Base-by-base conservation (phyloP, 1,140 invertebrate genomes). In the Drosophila trapezifrons region DNA sequence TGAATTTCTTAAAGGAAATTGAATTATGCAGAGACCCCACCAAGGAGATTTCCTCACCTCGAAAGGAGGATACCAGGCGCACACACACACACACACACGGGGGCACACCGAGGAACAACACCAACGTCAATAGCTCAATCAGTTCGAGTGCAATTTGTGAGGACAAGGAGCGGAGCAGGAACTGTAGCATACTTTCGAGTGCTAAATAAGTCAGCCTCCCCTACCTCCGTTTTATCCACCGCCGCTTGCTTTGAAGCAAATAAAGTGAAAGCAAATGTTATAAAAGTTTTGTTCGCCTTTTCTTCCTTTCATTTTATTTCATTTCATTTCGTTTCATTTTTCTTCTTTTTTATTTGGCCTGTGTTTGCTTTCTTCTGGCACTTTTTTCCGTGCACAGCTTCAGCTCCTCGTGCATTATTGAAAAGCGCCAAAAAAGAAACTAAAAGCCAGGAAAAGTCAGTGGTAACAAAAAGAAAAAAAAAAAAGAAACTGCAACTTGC, bases 101-200 rank as follows among this genome's bases (percentile, higher is more conserved):
- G 12, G 5, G 35, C 13, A n/a, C 35, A 37, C 37, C 37, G 15
- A 15, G 35, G 35, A 38, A 46, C 35, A 51, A 12, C 57, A 18
- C 15, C 15, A 49, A n/a, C 29, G 22, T 69, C 49, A 75, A 82
- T 84, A 62, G 80, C 67, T 71, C 80, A 82, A 84, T 84, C 80
- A 84, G 73, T 84, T 79, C 80, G 70, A 82, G 80, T 79, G 80
- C 80, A 82, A 84, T 70, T 83, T 83, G 75, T 56, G 65, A 70
- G 42, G 47, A 56, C 32, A 40, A 9, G 15, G 5, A 13, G 29
- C 18, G 22, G n/a, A 12, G 12, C 47, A 40, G 58, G 18, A 70
- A 60, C 59, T 63, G 66, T 76, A 76, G 78, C 78, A 80, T 80
- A 83, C 64, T 79, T 83, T 69, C 59, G 32, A 82, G 80, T 75